Conservation (phyloP, 2,797 vertebrate genomes). For the Danionella dracula region DNA sequence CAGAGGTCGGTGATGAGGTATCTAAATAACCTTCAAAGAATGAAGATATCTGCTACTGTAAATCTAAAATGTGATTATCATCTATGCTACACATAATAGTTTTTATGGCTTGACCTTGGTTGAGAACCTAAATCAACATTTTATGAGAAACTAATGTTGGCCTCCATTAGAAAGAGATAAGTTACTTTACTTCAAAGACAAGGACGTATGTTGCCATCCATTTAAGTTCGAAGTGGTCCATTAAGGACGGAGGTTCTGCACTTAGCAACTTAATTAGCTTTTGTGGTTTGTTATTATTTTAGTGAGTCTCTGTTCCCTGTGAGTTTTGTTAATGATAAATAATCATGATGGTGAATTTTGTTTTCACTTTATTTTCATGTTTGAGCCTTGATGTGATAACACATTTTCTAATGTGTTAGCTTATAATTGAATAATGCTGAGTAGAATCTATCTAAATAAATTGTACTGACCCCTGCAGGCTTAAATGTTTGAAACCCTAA, state of each 20-base stretch:
- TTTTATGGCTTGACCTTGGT: no score
- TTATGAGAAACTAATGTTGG: constrained; percentile 3
- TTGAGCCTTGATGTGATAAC: not conserved
- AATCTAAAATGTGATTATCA: no score
- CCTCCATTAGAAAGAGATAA: not conserved
- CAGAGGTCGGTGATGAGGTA: no score
- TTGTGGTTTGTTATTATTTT: not conserved
- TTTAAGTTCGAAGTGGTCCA: constrained; percentile 5
- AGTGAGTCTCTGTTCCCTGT: not conserved
- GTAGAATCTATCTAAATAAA: no score
- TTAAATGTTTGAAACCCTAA: no score
- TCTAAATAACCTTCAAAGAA: no score
- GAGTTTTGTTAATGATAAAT: not conserved
- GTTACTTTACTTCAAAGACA: not conserved
- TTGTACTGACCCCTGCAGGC: not conserved
- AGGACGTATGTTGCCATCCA: not conserved
- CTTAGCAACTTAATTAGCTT: not conserved
- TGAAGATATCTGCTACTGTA: no score
- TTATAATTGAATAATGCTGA: no score
- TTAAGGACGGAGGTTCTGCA: constrained; percentile 3
- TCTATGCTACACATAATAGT: no score
- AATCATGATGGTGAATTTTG: not conserved
- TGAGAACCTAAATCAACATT: not conserved
- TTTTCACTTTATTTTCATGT: not conserved
- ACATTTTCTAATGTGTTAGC: not conserved